These are phyloP conservation scores for Halocynthia roretzi DNA, from an alignment of 23 tunicate genomes.

Conservation along the genomic window DNA sequence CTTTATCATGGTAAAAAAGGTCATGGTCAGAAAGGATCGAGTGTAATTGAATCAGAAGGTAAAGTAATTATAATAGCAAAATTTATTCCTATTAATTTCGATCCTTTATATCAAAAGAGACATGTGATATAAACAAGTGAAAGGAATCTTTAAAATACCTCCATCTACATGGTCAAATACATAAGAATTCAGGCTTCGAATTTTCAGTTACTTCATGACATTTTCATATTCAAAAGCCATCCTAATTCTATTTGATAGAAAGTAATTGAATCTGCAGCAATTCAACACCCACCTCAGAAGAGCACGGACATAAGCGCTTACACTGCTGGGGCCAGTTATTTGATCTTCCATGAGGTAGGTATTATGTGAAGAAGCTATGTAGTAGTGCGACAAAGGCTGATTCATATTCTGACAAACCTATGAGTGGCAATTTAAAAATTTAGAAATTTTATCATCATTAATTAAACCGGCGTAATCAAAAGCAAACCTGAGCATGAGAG, in stretches of 20 bases:
- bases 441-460: background rate
- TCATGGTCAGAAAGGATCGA: no score
- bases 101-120: no score
- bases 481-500: slow-evolving; percentile 41
- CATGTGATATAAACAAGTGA: no score
- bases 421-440: background rate
- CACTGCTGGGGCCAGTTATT: slow-evolving; percentile 76
- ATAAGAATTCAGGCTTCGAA: no score
- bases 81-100: no score
- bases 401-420: slow-evolving; percentile 98
- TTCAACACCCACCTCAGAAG: slow-evolving; percentile 45
- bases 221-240: background rate
- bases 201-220: background rate
- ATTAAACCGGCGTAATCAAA: background rate
- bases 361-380: slow-evolving; percentile 96
- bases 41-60: no score
- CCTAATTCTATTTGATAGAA: background rate
- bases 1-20: no score
- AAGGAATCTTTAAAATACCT: no score
- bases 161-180: no score
- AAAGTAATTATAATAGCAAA: no score
- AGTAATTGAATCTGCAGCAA: background rate
- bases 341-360: slow-evolving; percentile 99
- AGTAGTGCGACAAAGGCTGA: slow-evolving; percentile 86
- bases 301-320: slow-evolving; percentile 83